Percentiles rank a stretch among this genome's conserved stretches.
phyloP scores from a whole-genome alignment of 2,113 vertebrate species.

The Thryonomys swinderianus region DNA sequence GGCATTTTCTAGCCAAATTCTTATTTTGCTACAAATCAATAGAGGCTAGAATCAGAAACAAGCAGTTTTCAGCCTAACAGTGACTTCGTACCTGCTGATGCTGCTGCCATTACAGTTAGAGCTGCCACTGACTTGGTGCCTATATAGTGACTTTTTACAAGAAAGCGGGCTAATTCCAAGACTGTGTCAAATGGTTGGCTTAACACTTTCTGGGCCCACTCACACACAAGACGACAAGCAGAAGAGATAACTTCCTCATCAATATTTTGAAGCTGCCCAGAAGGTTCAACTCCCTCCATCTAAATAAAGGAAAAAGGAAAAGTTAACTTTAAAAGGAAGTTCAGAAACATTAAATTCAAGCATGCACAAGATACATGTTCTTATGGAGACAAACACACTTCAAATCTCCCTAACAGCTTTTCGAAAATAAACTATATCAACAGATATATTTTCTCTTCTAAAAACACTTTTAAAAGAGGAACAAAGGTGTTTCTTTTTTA shows the following conservation, averaged over 20 bases:
- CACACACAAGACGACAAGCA: constrained; percentile 97
- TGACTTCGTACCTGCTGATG: constrained; percentile 91
- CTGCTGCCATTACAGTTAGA: constrained; percentile 95
- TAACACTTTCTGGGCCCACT: constrained; percentile 99
- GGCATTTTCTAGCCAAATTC: background rate
- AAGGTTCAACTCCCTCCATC: constrained; percentile 92
- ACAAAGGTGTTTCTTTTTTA: background rate
- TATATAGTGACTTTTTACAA: constrained; percentile 98
- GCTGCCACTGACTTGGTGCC: constrained; percentile 98
- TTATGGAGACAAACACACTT: background rate
- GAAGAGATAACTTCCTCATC: constrained; percentile 96
- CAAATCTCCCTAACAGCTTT: constrained; percentile 36
- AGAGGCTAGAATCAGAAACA: background rate
- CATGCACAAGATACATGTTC: background rate
- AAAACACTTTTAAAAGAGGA: background rate
- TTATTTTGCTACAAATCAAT: constrained; percentile 10
- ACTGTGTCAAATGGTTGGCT: constrained; percentile 97
- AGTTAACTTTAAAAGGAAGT: constrained; percentile 50
- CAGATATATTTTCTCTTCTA: background rate
- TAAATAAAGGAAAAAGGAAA: constrained; percentile 84
- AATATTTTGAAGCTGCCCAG: constrained; percentile 91
- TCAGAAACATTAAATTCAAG: constrained; percentile 56
- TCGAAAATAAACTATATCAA: background rate
- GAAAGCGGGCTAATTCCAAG: constrained; percentile 96
- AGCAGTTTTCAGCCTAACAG: background rate